phyloP scores from a whole-genome alignment of 2,888 invertebrate genomes.

The Girardia tigrina region DNA sequence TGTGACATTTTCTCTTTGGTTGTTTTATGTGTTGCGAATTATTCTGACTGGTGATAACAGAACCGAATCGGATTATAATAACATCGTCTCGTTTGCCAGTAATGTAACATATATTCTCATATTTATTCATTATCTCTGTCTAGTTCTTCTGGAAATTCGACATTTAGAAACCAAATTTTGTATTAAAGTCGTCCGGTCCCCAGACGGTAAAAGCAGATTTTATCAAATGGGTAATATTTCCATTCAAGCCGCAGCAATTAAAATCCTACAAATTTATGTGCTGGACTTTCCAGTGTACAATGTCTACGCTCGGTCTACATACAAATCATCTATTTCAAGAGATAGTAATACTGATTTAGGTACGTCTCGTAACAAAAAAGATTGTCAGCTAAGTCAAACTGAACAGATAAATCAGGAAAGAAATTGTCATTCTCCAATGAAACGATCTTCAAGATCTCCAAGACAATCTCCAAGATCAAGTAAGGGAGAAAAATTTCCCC shows the following conservation, averaged over 20 bases:
- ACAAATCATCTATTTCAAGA: neutral
- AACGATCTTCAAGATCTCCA: neutral
- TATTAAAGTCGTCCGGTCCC: slow-evolving; percentile 67
- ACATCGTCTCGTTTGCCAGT: neutral
- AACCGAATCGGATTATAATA: neutral
- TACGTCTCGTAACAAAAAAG: neutral
- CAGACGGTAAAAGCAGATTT: slow-evolving; percentile 77
- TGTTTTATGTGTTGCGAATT: neutral
- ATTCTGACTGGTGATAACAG: neutral
- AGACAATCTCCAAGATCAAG: neutral
- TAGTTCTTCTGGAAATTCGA: neutral
- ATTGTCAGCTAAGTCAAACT: neutral
- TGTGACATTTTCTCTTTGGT: neutral
- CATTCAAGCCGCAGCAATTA: slow-evolving; percentile 83
- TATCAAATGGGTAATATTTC: slow-evolving; percentile 62
- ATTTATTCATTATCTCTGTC: neutral
- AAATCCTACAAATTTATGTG: slow-evolving; percentile 83
- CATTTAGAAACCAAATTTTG: slow-evolving; percentile 11
- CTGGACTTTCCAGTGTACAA: slow-evolving; percentile 55
- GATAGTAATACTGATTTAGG: slow-evolving; percentile 5
- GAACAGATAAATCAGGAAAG: neutral
- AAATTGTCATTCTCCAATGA: neutral
- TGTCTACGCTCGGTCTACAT: neutral
- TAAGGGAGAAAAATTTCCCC: neutral
- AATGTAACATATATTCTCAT: slow-evolving; percentile 16